Evolutionary conservation across 2,113 vertebrate genomes (phyloP).

Genomic region (Chionis minor): DNA sequence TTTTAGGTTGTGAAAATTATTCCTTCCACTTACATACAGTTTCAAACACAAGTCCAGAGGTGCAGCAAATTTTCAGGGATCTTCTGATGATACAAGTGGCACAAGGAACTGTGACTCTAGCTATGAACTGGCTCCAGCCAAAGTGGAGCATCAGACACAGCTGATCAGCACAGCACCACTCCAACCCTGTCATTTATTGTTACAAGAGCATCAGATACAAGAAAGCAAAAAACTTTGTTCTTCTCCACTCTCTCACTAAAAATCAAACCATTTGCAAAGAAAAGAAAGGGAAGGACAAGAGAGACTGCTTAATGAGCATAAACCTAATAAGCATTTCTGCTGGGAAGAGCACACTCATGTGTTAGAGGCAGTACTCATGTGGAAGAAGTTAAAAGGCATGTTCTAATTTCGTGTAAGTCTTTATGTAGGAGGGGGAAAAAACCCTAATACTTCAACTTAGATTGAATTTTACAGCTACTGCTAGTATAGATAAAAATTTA

Average conservation of each 20-base stretch:
- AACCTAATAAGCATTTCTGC: background rate
- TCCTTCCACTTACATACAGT: background rate
- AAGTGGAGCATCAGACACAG: background rate
- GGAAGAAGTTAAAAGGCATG: slow-evolving; percentile 3
- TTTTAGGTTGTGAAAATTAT: background rate
- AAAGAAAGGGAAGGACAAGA: background rate
- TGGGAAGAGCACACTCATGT: background rate
- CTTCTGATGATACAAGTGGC: background rate
- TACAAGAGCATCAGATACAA: background rate
- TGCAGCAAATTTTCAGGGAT: background rate
- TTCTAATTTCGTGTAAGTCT: slow-evolving; percentile 42
- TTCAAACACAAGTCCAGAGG: background rate
- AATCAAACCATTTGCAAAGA: background rate
- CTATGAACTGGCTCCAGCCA: background rate
- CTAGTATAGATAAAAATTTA: slow-evolving; percentile 70
- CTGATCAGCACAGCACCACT: background rate
- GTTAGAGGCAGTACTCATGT: background rate
- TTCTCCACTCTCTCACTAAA: background rate
- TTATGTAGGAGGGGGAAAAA: background rate
- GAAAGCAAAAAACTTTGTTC: background rate
- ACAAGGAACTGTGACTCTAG: background rate
- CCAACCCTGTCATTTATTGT: background rate
- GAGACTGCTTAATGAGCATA: background rate
- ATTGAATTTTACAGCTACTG: slow-evolving; percentile 64
- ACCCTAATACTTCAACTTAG: slow-evolving; percentile 68